These are phyloP conservation scores for Anoplolepis gracilipes DNA, from an alignment of 1,140 invertebrate species.

Conservation along the genomic window DNA sequence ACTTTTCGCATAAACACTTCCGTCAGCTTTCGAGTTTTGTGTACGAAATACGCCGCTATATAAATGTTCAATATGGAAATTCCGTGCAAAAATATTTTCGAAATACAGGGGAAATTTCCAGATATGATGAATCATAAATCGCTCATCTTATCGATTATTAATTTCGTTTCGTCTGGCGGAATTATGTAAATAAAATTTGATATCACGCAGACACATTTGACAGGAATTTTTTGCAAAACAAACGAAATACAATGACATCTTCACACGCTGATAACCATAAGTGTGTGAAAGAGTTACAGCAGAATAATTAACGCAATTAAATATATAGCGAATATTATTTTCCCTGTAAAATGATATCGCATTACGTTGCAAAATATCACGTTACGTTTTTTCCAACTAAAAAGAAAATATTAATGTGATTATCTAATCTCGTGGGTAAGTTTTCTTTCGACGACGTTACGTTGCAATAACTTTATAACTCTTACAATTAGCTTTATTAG, in stretches of 20 bases:
- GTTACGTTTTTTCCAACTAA: background rate
- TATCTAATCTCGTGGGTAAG: constrained; percentile 40
- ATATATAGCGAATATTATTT: background rate
- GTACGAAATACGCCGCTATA: background rate
- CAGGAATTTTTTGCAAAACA: background rate
- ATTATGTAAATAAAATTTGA: constrained; percentile 7
- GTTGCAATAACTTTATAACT: background rate
- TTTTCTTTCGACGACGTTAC: background rate
- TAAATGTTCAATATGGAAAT: background rate
- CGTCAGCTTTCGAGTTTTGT: constrained; percentile 22
- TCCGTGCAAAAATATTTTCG: background rate
- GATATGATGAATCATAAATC: background rate
- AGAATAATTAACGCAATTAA: background rate
- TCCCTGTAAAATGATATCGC: background rate
- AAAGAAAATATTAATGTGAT: background rate
- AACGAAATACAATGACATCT: background rate
- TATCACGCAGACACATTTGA: background rate
- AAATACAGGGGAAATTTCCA: background rate
- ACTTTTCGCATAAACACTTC: constrained; percentile 26
- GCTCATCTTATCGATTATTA: background rate
- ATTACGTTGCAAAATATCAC: background rate
- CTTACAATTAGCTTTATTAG: background rate
- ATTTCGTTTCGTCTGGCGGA: background rate
- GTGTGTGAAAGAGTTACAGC: background rate
- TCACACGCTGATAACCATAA: background rate